Base-by-base conservation (phyloP, 2,797 vertebrate genomes). In the Pagetopsis macropterus region DNA sequence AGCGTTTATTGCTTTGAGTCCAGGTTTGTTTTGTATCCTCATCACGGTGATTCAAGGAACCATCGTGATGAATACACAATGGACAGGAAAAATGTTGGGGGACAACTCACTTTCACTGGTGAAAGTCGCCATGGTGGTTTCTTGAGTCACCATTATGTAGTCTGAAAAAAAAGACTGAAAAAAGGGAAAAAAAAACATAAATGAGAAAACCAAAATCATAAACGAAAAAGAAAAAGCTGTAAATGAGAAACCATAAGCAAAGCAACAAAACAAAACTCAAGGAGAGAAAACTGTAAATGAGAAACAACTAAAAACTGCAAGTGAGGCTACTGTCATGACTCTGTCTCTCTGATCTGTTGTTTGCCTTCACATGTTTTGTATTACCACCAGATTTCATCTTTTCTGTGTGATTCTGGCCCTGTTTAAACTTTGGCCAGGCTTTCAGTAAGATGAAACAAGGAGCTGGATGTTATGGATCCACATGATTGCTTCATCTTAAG, bases 131-230 rank as follows among this genome's bases (percentile, higher is more conserved):
- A 87, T 87, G 85, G 87, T 88, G 86, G 66, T 90, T 92, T 85
- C 88, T 86, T 86, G 88, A 87, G 84, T 88, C 82, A 89, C 87
- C 90, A 86, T 84, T 81, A 86, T 85, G 84, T 87, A 86, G 79
- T 84, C 88, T 88, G 78, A 87, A 88, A 84, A 46, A 84, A 87
- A 89, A 70, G 76, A 88, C 88, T 86, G 85, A 85, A 85, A 86
- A 83, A 76, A 84, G 79, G 78, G 79, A 79, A 82, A 37, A 79
- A 79, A 81, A 84, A 83, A 79, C 66, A 85, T 82, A 87, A 90
- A 84, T 82, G 78, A 84, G 78, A 87, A 91, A 86, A 88, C 76
- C 72, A 83, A 86, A 89, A 83, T 76, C 70, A 78, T 79, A 78
- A 89, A 75, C 16, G 17, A 73, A 71, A 60, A 72, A 33, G 44